Evolutionary conservation across 2,113 vertebrate genomes (phyloP).

Genomic region (Eurypyga helias): DNA sequence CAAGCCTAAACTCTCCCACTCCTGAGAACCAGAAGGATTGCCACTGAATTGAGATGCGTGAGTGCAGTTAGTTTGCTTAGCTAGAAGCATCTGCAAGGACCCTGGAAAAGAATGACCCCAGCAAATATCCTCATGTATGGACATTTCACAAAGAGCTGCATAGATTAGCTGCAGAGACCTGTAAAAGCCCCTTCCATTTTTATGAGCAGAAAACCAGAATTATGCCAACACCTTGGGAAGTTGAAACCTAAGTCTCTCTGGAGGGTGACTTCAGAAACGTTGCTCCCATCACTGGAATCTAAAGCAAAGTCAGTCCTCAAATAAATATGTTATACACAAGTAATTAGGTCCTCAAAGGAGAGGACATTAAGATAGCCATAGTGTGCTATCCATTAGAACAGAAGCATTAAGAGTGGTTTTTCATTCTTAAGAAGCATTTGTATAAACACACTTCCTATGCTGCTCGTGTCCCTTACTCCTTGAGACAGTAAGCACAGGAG

Average conservation of each 20-base stretch:
- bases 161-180: neutral
- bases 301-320: neutral
- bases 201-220: neutral
- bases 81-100: neutral
- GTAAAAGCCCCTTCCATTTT: neutral
- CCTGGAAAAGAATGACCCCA: neutral
- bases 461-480: neutral
- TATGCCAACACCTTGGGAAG: neutral
- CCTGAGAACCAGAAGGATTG: neutral
- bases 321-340: neutral
- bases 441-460: neutral
- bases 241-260: neutral
- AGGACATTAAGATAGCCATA: neutral
- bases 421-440: neutral
- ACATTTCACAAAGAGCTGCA: neutral
- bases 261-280: neutral
- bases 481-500: neutral
- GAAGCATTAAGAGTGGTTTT: neutral
- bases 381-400: neutral
- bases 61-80: neutral
- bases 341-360: neutral
- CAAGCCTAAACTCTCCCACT: neutral
- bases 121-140: neutral
- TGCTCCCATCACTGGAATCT: neutral
- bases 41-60: neutral